Base-by-base conservation (phyloP, 2,113 vertebrate species). In the Copsychus sechellarum region DNA sequence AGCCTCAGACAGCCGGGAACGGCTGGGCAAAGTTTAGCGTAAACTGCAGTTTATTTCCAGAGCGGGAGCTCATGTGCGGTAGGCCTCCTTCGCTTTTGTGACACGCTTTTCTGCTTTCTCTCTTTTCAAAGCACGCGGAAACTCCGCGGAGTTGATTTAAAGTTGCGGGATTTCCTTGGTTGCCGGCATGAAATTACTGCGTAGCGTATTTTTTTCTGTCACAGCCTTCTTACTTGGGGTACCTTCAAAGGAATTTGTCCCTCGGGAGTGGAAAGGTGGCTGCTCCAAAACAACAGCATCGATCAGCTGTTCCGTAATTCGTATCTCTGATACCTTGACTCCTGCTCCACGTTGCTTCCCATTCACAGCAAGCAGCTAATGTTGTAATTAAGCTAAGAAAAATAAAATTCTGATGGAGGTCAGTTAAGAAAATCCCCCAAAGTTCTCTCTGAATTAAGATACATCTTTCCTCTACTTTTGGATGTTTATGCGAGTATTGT, bases 351-450 rank as follows among this genome's bases (percentile, higher is more conserved):
- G 10, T 70, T 29, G 48, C 94, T 86, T 94, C 83, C 91, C 92
- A 16, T 93, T 93, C 96, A 93, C 89, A 90, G 96, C 73, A 92
- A 71, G 91, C 87, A 93, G 92, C 85, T 92, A 48, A 94, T 69
- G 45, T 45, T 98, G 95, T 96, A 97, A 60, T 71, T 62, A 8
- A 81, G 95, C 96, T 96, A 97, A 86, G 84, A 73, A 86, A 95
- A 97, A 84, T 7, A 88, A 78, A 90, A 90, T 69, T 74, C 38
- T 69, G 40, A 24, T 76, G 69, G 9, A 76, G 66, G 33, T 64
- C 53, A 10, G 23, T 78, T 62, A 40, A 86, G 70, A 79, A 67
- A 76, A 72, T 24, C 19, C 61, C 60, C 34, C 6, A 10, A 78
- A 8, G 2, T 81, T 38, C 69, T 36, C 23, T 8, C 57, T 24